Base-by-base conservation (phyloP, 2,113 vertebrate species). In the Pyrgilauda ruficollis region DNA sequence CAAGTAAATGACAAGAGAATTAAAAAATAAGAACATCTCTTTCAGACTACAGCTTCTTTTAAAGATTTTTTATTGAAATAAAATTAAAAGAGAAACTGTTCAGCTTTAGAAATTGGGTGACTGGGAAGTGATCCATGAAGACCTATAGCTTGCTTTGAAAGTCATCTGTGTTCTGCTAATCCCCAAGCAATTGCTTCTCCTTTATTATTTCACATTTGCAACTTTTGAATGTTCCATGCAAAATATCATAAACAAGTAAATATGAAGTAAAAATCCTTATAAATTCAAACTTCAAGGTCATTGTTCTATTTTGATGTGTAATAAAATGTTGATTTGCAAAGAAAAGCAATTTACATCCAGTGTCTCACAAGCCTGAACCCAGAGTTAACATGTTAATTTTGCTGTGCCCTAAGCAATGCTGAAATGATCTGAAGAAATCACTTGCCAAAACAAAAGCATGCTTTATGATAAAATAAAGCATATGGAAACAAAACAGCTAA, bases 401-500 rank as follows among this genome's bases (percentile, higher is more conserved):
- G 53, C 28, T 68, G 67, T 53, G 41, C 44, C 49, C 41, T 49
- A 76, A 94, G 59, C 70, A 72, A 85, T 41, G 41, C 20, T 85
- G 78, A 87, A 95, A 90, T 26, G 13, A 82, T 83, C 63, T 52
- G 75, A 77, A 88, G 59, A 92, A 95, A 94, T 24, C 22, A 73
- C 17, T 85, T 62, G 46, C 39, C 31, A 43, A 61, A 93, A 75
- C 18, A 69, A 91, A 56, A 84, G 35, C 44, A 62, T 0, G 4
- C 5, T 76, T 90, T 64, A 68, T 44, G 52, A 46, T 66, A 76
- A 47, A 91, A 63, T 47, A 67, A 89, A 89, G 17, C 17, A 72
- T 43, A 74, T 19, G 13, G 50, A 62, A 89, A 74, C 21, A 69
- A 84, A 89, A 74, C 37, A 67, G 14, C 17, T 27, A 84, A 82